phyloP scores from a whole-genome alignment of 37 sponge, comb jelly and placozoan species.

The Crambe crambe region DNA sequence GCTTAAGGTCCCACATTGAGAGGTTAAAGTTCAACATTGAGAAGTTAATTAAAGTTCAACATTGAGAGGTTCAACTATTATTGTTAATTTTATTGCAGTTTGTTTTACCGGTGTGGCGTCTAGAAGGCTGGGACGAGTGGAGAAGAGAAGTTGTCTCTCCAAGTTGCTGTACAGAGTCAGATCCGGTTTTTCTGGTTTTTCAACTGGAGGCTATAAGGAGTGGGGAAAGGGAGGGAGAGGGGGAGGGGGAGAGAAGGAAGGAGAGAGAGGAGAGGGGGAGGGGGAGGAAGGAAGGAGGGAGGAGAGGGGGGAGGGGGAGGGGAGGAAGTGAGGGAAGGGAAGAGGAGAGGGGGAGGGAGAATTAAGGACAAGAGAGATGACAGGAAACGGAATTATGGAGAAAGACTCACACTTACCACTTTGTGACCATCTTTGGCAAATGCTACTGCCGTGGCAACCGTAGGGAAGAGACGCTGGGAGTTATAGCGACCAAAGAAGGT shows the following conservation, averaged over 20 bases:
- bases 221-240: not conserved
- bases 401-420: constrained; percentile 48
- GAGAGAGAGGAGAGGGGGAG: not conserved
- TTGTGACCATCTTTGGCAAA: constrained; percentile 58
- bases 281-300: not conserved
- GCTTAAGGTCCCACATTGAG: too few species aligned
- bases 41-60: too few species aligned
- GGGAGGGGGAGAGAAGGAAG: not conserved
- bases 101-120: constrained; percentile 14
- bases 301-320: not conserved
- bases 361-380: not conserved
- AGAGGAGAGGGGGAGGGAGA: not conserved
- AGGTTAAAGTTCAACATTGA: too few species aligned
- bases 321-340: not conserved
- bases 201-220: constrained; percentile 21
- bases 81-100: too few species aligned
- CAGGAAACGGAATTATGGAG: not conserved
- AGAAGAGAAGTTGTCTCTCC: constrained; percentile 55
- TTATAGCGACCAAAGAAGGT: constrained; percentile 60
- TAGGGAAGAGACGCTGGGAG: constrained; percentile 60
- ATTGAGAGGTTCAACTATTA: too few species aligned
- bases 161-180: constrained; percentile 33
- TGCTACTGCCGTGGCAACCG: constrained; percentile 51
- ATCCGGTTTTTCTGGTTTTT: constrained; percentile 17
- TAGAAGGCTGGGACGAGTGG: constrained; percentile 25